These are phyloP conservation scores for Pontoporia blainvillei DNA, from an alignment of 2,113 vertebrate species.

Conservation along the genomic window DNA sequence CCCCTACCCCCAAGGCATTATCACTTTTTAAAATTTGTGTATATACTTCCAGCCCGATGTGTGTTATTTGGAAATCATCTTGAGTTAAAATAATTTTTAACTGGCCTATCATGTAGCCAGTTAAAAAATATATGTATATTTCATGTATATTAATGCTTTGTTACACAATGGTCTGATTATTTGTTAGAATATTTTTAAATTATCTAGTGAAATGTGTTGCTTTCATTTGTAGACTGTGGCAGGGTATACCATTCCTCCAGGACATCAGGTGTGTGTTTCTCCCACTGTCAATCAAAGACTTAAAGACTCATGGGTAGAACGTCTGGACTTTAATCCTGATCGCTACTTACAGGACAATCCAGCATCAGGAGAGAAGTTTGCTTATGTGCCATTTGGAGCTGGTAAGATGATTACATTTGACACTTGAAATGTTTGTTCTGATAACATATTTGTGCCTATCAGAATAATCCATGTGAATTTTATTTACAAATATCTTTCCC, in stretches of 20 bases:
- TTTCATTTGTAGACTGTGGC: conserved; percentile 83
- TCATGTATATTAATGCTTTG: neutral
- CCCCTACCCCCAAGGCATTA: neutral
- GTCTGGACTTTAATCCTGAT: conserved; percentile 90
- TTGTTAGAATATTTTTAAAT: neutral
- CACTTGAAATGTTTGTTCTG: neutral
- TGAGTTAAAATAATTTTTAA: conserved; percentile 22
- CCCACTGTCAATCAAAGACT: conserved; percentile 97
- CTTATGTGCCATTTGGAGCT: conserved; percentile 95
- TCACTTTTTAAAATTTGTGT: neutral
- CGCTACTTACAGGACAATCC: conserved; percentile 92
- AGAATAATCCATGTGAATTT: neutral
- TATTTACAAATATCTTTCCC: neutral
- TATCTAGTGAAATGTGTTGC: neutral
- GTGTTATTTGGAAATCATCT: neutral
- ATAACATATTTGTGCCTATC: neutral
- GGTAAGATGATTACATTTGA: conserved; percentile 81
- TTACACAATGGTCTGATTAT: neutral
- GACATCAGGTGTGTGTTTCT: conserved; percentile 98
- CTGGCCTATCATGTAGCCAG: neutral
- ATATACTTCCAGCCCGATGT: neutral
- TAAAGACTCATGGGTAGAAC: conserved; percentile 87
- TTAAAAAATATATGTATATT: neutral
- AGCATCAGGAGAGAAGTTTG: conserved; percentile 92
- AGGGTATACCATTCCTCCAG: conserved; percentile 92